Base-by-base conservation (phyloP, 2,113 vertebrate species). In the Bettongia penicillata region DNA sequence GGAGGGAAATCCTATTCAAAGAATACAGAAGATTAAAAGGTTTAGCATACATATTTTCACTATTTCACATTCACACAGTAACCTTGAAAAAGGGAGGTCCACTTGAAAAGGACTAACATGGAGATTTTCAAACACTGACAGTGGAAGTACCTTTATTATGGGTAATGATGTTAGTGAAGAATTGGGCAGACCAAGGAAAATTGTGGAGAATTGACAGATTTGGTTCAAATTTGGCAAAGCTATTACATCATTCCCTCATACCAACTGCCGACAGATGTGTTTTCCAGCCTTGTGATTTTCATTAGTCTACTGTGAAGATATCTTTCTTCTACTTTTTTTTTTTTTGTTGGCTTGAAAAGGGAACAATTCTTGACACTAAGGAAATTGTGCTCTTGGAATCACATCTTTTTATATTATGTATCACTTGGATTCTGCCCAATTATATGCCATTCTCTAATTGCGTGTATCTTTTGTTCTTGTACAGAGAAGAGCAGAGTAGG, bases 291-390 rank as follows among this genome's bases (percentile, higher is more conserved):
- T 43, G 92, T 94, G 92, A 4, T 93, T 53, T 90, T 93, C 91
- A 84, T 97, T 97, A 97, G 98, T 98, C 97, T 94, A 94, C 95
- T 93, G 94, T 92, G 93, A 91, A 91, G 96, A 95, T 95, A 96
- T 90, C 96, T 93, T 92, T 94, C 93, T 92, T 92, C 96, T 95
- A 96, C 22, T 77, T 14, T n/a, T 19, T n/a, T 77, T 43, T 23
- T n/a, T 31, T 14, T 31, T 77, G 16, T n/a, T n/a, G 19, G 31
- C 97, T 97, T 97, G 84, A 97, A 95, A 94, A 97, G 95, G 92
- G 92, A 93, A 94, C 97, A 95, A 93, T 97, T 95, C 96, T 95
- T 91, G 93, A 92, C 61, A 61, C 93, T 97, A 8, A 97, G 95
- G 96, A 96, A 94, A 95, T 2, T 43, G 6, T 22, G 55, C 31